Conservation (phyloP, 2,888 invertebrate species). For the Drosophila peninsularis region DNA sequence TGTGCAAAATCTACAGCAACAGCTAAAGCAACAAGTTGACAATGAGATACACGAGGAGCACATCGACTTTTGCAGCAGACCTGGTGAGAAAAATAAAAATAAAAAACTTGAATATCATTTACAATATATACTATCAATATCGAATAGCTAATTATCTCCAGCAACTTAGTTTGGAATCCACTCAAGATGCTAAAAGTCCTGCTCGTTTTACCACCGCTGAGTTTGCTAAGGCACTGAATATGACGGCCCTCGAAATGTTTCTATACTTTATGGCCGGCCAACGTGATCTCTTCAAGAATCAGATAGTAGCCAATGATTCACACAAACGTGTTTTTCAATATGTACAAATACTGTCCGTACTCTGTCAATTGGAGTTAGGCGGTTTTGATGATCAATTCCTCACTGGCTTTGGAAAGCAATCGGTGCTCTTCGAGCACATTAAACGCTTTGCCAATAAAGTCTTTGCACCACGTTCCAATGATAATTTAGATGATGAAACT, state of each 20-base stretch:
- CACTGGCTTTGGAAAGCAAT: conserved; percentile 59
- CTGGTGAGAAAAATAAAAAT: conserved; percentile 17
- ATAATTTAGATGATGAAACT: conserved; percentile 51
- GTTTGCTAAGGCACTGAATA: conserved; percentile 37
- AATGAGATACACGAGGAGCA: conserved; percentile 37
- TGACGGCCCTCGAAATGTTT: conserved; percentile 77
- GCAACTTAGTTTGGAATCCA: conserved; percentile 20
- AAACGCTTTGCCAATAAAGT: conserved; percentile 59
- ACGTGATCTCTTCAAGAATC: conserved; percentile 63
- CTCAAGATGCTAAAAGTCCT: not conserved
- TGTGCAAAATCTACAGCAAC: conserved; percentile 69
- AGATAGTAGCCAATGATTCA: conserved; percentile 64
- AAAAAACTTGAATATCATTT: not conserved
- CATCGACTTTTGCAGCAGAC: conserved; percentile 28
- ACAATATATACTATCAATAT: not conserved
- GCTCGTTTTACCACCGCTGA: conserved; percentile 44
- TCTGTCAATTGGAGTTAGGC: conserved; percentile 73
- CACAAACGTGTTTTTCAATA: conserved; percentile 68
- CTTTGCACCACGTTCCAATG: conserved; percentile 81
- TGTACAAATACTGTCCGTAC: conserved; percentile 57
- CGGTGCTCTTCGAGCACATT: conserved; percentile 62
- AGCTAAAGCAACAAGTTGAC: conserved; percentile 32
- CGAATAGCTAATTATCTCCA: conserved; percentile 5
- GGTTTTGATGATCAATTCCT: conserved; percentile 73
- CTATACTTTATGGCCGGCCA: conserved; percentile 58